These are phyloP conservation scores for Contarinia nasturtii DNA, from an alignment of 1,140 invertebrate genomes.

Conservation along the genomic window DNA sequence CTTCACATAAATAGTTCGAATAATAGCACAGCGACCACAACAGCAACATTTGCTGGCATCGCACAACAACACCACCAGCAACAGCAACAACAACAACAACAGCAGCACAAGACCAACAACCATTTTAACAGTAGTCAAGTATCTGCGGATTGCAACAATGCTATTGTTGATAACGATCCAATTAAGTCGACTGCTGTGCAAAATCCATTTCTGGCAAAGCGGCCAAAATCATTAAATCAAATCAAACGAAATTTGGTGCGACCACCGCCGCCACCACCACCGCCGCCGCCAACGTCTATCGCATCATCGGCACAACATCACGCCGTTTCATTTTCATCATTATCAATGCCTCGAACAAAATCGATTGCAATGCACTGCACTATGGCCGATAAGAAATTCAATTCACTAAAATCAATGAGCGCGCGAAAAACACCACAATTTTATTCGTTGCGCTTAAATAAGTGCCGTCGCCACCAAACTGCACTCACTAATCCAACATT, in stretches of 20 bases:
- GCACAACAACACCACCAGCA: slow-evolving; percentile 13
- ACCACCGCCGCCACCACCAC: slow-evolving; percentile 4
- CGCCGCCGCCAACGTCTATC: slow-evolving; percentile 3
- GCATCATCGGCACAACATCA: background rate
- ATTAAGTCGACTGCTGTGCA: background rate
- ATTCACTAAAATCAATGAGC: slow-evolving; percentile 16
- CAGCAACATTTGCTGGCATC: slow-evolving; percentile 7
- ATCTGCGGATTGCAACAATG: slow-evolving; percentile 7
- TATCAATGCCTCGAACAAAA: background rate
- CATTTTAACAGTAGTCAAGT: slow-evolving; percentile 13
- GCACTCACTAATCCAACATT: slow-evolving; percentile 8
- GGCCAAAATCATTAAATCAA: slow-evolving; percentile 15
- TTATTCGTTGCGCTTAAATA: slow-evolving; percentile 4
- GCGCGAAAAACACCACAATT: slow-evolving; percentile 3
- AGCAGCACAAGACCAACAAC: slow-evolving; percentile 9
- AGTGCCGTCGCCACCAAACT: slow-evolving; percentile 19
- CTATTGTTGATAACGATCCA: background rate
- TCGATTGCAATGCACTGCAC: slow-evolving; percentile 6
- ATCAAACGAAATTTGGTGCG: too few relatives aligned
- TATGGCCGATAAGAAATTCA: slow-evolving; percentile 17
- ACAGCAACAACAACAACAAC: slow-evolving; percentile 9
- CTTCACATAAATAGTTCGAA: background rate
- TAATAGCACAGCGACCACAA: slow-evolving; percentile 14
- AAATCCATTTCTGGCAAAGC: slow-evolving; percentile 4
- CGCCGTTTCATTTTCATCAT: too few relatives aligned